A percentile compares a stretch with the other conserved stretches of the same genome.
Conservation (phyloP, 2,113 vertebrate species). For the Megaptera novaeangliae region DNA sequence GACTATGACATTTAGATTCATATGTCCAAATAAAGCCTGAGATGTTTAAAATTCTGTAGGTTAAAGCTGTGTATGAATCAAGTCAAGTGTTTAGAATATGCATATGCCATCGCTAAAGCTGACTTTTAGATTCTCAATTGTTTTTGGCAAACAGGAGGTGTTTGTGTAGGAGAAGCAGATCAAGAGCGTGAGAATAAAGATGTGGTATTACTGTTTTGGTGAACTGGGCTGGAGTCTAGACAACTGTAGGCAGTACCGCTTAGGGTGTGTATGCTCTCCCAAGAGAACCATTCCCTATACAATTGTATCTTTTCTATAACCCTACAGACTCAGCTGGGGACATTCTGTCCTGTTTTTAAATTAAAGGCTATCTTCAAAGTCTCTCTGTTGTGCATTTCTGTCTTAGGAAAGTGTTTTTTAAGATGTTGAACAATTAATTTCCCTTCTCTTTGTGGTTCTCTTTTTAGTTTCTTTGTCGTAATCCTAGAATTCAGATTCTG, state of each 20-base stretch:
- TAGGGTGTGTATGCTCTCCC: neutral
- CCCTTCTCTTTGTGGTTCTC: neutral
- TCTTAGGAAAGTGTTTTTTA: neutral
- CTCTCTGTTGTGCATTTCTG: neutral
- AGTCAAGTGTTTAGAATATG: neutral
- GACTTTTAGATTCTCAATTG: neutral
- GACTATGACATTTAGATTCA: neutral
- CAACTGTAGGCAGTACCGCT: neutral
- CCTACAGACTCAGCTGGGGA: neutral
- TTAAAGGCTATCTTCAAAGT: neutral
- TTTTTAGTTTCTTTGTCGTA: neutral
- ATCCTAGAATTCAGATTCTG: neutral
- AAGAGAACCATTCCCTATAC: neutral
- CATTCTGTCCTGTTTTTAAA: neutral
- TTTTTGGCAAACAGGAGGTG: conserved; percentile 34
- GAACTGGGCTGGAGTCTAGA: neutral
- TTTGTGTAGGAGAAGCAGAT: neutral
- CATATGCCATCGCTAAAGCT: neutral
- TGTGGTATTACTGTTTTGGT: neutral
- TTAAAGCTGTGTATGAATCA: neutral
- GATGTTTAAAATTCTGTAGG: conserved; percentile 24
- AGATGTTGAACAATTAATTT: neutral
- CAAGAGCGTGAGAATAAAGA: neutral
- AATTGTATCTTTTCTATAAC: neutral
- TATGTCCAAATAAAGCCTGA: conserved; percentile 11